Conservation (phyloP, 2,888 invertebrate genomes). For the Calameuta pallipes region DNA sequence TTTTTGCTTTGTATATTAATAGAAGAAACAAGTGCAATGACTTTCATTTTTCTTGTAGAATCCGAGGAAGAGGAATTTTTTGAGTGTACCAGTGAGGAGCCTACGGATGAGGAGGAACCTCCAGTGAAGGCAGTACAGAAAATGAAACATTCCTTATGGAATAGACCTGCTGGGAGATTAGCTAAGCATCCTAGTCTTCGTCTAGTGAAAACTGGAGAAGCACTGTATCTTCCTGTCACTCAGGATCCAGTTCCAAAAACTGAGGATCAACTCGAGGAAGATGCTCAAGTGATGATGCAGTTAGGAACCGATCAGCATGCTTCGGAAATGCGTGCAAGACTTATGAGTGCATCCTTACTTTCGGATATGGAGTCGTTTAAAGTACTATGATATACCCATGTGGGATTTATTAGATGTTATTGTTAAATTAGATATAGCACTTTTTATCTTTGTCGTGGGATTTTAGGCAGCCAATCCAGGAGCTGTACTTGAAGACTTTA, state of each 20-base stretch:
- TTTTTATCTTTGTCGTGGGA: background rate
- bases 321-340: conserved; percentile 86
- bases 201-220: conserved; percentile 77
- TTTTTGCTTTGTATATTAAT: background rate
- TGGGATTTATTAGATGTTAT: background rate
- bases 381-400: conserved; percentile 63
- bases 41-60: conserved; percentile 43
- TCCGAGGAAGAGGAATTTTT: conserved; percentile 84
- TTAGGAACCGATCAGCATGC: conserved; percentile 88
- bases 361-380: conserved; percentile 99
- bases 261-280: conserved; percentile 95
- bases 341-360: conserved; percentile 94
- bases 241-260: conserved; percentile 97
- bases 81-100: conserved; percentile 76
- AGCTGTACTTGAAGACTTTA: conserved; percentile 91
- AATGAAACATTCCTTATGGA: conserved; percentile 69
- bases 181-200: conserved; percentile 76
- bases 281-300: conserved; percentile 89
- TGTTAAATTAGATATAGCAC: background rate
- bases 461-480: conserved; percentile 91
- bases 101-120: conserved; percentile 65
- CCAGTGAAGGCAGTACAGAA: conserved; percentile 39
- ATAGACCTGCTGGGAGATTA: conserved; percentile 78
- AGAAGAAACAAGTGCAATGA: background rate
- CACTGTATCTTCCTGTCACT: conserved; percentile 83